phyloP scores from a whole-genome alignment of 2,113 vertebrate species.

The Corythaixoides concolor region DNA sequence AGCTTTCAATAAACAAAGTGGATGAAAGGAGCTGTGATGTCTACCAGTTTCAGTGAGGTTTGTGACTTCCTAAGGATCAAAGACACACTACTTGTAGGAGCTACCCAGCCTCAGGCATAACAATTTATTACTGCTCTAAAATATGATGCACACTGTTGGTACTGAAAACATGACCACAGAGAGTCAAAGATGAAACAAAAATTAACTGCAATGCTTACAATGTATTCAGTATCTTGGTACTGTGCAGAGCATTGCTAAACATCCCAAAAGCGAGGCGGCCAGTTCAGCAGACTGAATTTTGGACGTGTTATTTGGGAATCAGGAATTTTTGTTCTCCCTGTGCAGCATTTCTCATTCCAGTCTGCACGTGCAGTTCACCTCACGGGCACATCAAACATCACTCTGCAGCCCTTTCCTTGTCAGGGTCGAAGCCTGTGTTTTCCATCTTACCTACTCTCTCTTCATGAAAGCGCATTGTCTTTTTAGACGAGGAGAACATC shows the following conservation, averaged over 20 bases:
- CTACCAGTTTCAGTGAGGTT: background rate
- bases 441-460: background rate
- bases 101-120: background rate
- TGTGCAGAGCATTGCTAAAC: background rate
- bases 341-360: background rate
- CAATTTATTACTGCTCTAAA: background rate
- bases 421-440: fast-evolving
- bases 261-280: background rate
- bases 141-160: background rate
- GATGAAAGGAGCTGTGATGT: background rate
- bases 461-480: background rate
- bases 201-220: background rate
- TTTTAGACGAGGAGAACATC: background rate
- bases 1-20: background rate
- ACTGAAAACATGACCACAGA: background rate
- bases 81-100: background rate
- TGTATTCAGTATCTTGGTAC: background rate
- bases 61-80: background rate
- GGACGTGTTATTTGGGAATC: background rate
- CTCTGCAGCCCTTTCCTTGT: background rate
- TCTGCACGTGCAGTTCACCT: background rate
- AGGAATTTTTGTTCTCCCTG: background rate
- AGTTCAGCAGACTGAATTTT: background rate
- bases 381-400: background rate
- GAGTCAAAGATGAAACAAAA: background rate